Percentiles rank a stretch among this genome's conserved stretches.
Conservation (phyloP, 2,797 vertebrate genomes). For the Melanotaenia boesemani region DNA sequence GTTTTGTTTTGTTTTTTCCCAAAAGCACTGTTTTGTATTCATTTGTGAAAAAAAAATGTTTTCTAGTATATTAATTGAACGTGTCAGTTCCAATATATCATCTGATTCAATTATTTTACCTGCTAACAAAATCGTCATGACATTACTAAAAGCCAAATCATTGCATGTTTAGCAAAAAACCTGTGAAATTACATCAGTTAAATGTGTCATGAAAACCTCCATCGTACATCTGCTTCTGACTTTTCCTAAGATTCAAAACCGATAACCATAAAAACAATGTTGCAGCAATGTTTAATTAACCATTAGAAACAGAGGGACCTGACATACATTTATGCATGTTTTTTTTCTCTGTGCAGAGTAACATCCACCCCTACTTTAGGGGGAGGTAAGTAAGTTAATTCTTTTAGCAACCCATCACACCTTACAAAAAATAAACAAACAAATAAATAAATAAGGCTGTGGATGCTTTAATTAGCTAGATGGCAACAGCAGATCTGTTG, state of each 20-base stretch:
- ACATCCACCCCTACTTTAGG: neutral
- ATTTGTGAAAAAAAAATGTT: neutral
- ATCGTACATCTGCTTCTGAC: constrained; percentile 5
- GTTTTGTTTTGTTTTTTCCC: neutral
- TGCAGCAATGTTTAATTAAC: neutral
- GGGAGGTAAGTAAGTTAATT: constrained; percentile 1
- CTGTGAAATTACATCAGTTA: constrained; percentile 10
- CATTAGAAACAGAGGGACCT: neutral
- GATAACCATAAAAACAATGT: too few species aligned
- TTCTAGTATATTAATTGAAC: neutral
- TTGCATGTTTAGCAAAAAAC: neutral
- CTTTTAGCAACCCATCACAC: constrained; percentile 4
- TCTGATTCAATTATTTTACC: neutral
- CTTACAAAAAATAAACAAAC: neutral
- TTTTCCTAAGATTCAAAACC: neutral
- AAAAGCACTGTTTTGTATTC: neutral
- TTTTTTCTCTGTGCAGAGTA: neutral
- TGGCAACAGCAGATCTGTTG: neutral
- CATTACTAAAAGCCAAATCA: neutral
- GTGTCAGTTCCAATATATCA: neutral
- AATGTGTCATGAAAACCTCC: neutral
- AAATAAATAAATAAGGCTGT: neutral
- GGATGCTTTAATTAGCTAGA: neutral
- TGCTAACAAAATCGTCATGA: neutral
- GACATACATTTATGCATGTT: neutral